Conservation (phyloP, 2,797 vertebrate genomes). For the Microchirus variegatus region DNA sequence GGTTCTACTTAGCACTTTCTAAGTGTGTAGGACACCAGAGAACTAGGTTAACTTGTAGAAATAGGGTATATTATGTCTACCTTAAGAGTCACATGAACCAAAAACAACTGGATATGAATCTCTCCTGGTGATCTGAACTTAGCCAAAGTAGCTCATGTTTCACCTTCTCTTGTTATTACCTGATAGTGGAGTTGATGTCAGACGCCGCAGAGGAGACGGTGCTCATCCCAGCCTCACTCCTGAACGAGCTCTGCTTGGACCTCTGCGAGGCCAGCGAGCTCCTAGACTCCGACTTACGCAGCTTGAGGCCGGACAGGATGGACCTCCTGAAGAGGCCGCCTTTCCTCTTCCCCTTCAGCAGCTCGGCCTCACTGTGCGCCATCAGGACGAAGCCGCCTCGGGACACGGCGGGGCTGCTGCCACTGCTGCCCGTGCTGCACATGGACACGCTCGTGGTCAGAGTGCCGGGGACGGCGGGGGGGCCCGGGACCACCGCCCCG, state of each 20-base stretch:
- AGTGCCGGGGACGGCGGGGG: slow-evolving; percentile 56
- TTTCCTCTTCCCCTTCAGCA: slow-evolving; percentile 93
- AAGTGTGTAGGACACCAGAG: too few species aligned
- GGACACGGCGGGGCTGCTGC: slow-evolving; percentile 90
- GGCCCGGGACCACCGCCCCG: slow-evolving; percentile 73
- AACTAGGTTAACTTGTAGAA: too few species aligned
- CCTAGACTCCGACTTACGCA: slow-evolving; percentile 96
- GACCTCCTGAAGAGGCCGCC: slow-evolving; percentile 95
- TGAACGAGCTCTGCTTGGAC: slow-evolving; percentile 98
- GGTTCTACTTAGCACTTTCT: too few species aligned
- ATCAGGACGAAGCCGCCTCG: slow-evolving; percentile 96
- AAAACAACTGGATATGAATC: not conserved
- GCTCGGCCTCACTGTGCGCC: slow-evolving; percentile 94
- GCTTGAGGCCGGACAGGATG: slow-evolving; percentile 93
- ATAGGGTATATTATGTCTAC: too few species aligned
- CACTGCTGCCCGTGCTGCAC: slow-evolving; percentile 84
- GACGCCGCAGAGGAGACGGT: slow-evolving; percentile 96
- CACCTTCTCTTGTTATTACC: slow-evolving; percentile 44
- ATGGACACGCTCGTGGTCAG: slow-evolving; percentile 81
- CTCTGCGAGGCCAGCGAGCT: slow-evolving; percentile 96
- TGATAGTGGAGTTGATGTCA: slow-evolving; percentile 97
- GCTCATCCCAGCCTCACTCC: slow-evolving; percentile 97
- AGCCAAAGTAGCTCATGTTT: not conserved
- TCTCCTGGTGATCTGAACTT: not conserved
- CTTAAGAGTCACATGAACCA: too few species aligned